Evolutionary conservation across 2,797 vertebrate species (phyloP), one percentile per base, ranked within the genome.

Genomic region (Toxotes lorentzi): DNA sequence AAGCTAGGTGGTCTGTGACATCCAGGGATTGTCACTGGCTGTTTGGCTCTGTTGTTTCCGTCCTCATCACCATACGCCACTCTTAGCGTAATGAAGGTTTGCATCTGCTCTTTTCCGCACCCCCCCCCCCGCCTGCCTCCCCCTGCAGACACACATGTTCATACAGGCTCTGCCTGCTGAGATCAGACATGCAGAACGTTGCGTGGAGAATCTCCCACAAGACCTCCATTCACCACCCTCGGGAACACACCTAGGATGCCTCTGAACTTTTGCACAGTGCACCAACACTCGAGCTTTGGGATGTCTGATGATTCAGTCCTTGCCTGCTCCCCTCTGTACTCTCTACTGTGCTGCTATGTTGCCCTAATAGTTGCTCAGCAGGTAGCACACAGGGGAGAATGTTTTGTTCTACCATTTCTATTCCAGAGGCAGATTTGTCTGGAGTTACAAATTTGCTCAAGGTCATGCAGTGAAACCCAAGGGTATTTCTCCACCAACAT

Each of bases 61-160:
- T 85, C 57, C 65, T 88, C 83, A 85, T 88, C 68, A 72, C 54
- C 14, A 40, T 65, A 65, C 43, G 16, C 60, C 57, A 17, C 64
- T 87, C 82, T 66, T 73, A 73, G 72, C 74, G 73, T 88, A 83
- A 84, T 78, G 64, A 85, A 78, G 68, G 54, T 69, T 79, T 88
- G 64, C 70, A 64, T 77, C 41, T 73, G 71, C 67, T 90, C 66
- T 65, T 82, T 68, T 69, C 27, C 27, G 27, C 4, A 3, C 58
- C 32, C 41, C 35, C 69, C 51, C 73, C 50, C 68, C 73, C 16
- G 47, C 35, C 32, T 61, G 27, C 48, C 71, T 79, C 71, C 70
- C 72, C 90, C 87, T 35, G 85, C 88, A 78, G 92, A 88, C 65
- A 82, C 68, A 85, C 81, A 72, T 89, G 89, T 92, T 90, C 76